Evolutionary conservation across 2,888 invertebrate genomes (phyloP), one percentile per base, ranked within the genome.

Genomic region (Stenodera caucasica): DNA sequence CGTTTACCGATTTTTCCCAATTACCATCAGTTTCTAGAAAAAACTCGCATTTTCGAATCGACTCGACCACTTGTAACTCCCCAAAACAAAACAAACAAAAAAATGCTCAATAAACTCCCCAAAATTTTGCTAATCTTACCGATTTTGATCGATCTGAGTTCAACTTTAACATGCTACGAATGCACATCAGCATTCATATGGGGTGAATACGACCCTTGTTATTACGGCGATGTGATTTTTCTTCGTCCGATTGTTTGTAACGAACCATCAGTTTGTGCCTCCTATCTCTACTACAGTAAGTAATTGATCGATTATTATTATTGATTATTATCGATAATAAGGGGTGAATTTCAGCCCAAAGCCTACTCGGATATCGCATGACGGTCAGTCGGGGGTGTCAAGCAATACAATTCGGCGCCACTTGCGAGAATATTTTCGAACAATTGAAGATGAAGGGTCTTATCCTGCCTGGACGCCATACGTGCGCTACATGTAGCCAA

Each of bases 361-460:
- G 35, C 5, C 32, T 45, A 8, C 30, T 57, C 9, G 66, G 58
- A 0, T 53, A 53, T 2, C 52, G 57, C 1, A 54, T 61, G 30
- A 63, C 71, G 49, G 70, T 73, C 1, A 75, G 70, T n/a, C 63
- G 76, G 54, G 75, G 76, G 2, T 76, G 76, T 55, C 76, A 76
- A 57, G 73, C 74, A 0, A 40, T 73, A 2, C 57, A 72, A 11
- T 75, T 70, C 57, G 76, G 76, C 0, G 70, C 72, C 3, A 75
- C 75, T 0, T 76, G 76, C 55, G 76, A 76, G 40, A 75, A 75
- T 55, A 76, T 76, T 52, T 76, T 75, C 63, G 70, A 75, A 53
- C 70, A 75, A 29, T 58, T 75, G 23, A 61, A 73, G 37, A 61
- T 64, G 14, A 66, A 65, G 33, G 71, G 72, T 14, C 64, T 70